phyloP scores from a whole-genome alignment of 1,140 invertebrate species.

The Lasaia peninsularis region DNA sequence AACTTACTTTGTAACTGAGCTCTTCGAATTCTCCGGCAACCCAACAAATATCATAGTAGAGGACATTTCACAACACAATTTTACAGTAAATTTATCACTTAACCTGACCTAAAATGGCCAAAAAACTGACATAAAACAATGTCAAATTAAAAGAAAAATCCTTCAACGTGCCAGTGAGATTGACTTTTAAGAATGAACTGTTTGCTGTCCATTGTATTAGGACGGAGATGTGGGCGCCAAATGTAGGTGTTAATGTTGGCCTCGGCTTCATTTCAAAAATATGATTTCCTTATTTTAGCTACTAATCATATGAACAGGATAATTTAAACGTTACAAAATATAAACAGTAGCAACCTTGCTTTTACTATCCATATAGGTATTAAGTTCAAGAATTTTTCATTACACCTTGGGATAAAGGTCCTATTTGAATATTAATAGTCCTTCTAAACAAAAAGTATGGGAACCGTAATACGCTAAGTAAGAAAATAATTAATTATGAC shows the following conservation, averaged over 20 bases:
- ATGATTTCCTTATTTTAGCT: slow-evolving; percentile 24
- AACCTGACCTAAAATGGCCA: slow-evolving; percentile 17
- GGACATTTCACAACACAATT: slow-evolving; percentile 48
- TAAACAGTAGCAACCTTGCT: not conserved
- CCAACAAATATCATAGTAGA: slow-evolving; percentile 63
- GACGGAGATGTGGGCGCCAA: slow-evolving; percentile 50
- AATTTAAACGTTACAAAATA: not conserved
- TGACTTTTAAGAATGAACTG: slow-evolving; percentile 43
- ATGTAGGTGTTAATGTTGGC: slow-evolving; percentile 50
- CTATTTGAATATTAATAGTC: too few relatives aligned
- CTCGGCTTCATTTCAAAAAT: slow-evolving; percentile 39
- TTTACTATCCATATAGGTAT: not conserved
- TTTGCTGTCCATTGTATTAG: slow-evolving; percentile 44
- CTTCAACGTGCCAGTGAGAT: slow-evolving; percentile 43
- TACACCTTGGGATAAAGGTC: too few relatives aligned
- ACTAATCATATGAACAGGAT: not conserved
- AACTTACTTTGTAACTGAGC: slow-evolving; percentile 60
- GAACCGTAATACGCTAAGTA: too few relatives aligned
- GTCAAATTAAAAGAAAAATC: slow-evolving; percentile 29
- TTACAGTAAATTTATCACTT: slow-evolving; percentile 35
- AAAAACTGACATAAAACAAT: slow-evolving; percentile 13
- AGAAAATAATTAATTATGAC: too few relatives aligned
- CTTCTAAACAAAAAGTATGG: too few relatives aligned
- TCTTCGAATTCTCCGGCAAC: slow-evolving; percentile 58
- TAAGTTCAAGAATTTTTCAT: too few relatives aligned